phyloP scores from a whole-genome alignment of 2,888 invertebrate species.

The Ophioninae sp. region DNA sequence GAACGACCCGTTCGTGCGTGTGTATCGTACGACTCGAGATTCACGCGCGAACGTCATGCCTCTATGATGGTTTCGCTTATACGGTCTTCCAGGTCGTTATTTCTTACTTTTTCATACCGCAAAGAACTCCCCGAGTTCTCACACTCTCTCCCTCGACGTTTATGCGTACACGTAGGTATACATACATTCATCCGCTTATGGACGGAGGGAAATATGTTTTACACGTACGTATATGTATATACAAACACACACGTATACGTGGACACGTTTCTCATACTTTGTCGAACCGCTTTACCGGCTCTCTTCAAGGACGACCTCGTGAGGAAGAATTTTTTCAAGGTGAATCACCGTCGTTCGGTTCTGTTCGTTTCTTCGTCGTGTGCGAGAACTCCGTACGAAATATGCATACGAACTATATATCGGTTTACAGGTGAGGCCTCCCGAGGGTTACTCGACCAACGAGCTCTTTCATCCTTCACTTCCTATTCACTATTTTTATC shows the following conservation, averaged over 20 bases:
- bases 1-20: not conserved
- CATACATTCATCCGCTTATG: not conserved
- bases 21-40: not conserved
- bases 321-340: constrained; percentile 74
- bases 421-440: constrained; percentile 36
- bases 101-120: constrained; percentile 38
- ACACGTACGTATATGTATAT: constrained; percentile 16
- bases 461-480: constrained; percentile 24
- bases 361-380: constrained; percentile 43
- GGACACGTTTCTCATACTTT: constrained; percentile 10
- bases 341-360: constrained; percentile 70
- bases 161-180: not conserved
- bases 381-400: not conserved
- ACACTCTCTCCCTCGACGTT: constrained; percentile 30
- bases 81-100: constrained; percentile 42
- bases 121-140: constrained; percentile 40
- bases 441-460: constrained; percentile 42
- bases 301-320: constrained; percentile 70
- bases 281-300: constrained; percentile 54
- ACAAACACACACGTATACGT: not conserved
- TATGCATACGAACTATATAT: constrained; percentile 1
- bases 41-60: constrained; percentile 21
- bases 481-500: constrained; percentile 19
- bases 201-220: constrained; percentile 7
- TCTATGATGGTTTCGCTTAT: constrained; percentile 36